phyloP scores from a whole-genome alignment of 2,113 vertebrate genomes.

The Porphyrio hochstetteri region DNA sequence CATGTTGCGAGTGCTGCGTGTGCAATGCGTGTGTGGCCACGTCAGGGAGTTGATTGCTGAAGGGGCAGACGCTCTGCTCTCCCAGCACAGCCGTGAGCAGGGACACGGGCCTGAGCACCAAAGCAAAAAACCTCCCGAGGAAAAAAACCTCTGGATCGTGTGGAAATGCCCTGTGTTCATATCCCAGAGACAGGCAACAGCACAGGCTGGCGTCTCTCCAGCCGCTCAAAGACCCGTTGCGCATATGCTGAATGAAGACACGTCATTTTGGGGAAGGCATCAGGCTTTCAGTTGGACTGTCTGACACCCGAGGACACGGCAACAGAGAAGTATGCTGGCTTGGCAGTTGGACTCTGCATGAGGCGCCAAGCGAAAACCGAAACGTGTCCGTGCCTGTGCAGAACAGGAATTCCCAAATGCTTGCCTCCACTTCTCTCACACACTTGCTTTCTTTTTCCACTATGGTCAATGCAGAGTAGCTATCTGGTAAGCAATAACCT shows the following conservation, averaged over 20 bases:
- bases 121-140: not conserved
- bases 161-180: not conserved
- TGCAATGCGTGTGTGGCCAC: fast-evolving
- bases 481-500: not conserved
- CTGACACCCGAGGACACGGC: not conserved
- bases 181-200: not conserved
- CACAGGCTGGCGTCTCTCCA: not conserved
- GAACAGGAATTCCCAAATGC: not conserved
- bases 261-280: not conserved
- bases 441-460: not conserved
- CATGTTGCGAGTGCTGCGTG: fast-evolving
- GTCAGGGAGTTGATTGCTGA: not conserved
- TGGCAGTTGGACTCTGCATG: not conserved
- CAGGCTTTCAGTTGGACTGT: not conserved
- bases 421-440: not conserved
- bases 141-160: not conserved
- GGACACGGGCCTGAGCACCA: not conserved
- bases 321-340: not conserved
- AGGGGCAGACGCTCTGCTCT: not conserved
- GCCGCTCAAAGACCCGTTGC: not conserved
- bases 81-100: not conserved
- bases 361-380: not conserved
- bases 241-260: not conserved
- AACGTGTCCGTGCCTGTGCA: not conserved
- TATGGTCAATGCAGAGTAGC: not conserved